phyloP scores from a whole-genome alignment of 1,140 invertebrate species.

The Zaprionus nigranus region DNA sequence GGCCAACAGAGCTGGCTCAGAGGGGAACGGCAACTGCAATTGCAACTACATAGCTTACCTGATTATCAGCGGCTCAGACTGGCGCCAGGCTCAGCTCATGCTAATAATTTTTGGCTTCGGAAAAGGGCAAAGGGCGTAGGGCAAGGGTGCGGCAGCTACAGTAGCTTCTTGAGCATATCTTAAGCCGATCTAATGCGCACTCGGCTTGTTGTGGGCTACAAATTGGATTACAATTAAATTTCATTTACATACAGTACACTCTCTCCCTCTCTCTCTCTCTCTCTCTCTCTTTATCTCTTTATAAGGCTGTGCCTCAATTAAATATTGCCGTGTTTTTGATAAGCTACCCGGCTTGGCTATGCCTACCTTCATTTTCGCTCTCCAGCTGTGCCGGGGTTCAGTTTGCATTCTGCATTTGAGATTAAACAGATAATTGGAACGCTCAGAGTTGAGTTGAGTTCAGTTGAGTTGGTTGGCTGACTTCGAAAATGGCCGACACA shows the following conservation, averaged over 20 bases:
- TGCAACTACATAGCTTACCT: not conserved
- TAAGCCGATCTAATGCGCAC: conserved; percentile 75
- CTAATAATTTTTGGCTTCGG: too few relatives aligned
- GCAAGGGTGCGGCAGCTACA: conserved; percentile 51
- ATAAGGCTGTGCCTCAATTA: conserved; percentile 62
- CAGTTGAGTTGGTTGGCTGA: not conserved
- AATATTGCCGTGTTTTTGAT: conserved; percentile 67
- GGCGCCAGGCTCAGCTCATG: conserved; percentile 68
- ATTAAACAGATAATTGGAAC: conserved; percentile 58
- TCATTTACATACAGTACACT: conserved; percentile 63
- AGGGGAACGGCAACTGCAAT: not conserved
- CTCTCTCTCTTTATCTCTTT: not conserved
- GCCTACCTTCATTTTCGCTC: not conserved
- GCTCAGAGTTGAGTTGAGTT: not conserved
- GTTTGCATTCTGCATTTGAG: conserved; percentile 22
- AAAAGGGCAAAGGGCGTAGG: conserved; percentile 1
- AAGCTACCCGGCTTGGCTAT: conserved; percentile 30
- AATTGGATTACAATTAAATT: conserved; percentile 84
- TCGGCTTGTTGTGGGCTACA: conserved; percentile 54
- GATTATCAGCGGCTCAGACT: conserved; percentile 50
- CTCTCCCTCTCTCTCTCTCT: not conserved
- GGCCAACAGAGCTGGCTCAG: conserved; percentile 61
- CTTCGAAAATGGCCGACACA: conserved; percentile 1
- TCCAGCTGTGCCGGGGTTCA: conserved; percentile 64
- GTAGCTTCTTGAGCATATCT: conserved; percentile 47